phyloP scores from a whole-genome alignment of 2,113 vertebrate genomes.

The Barnardius zonarius region DNA sequence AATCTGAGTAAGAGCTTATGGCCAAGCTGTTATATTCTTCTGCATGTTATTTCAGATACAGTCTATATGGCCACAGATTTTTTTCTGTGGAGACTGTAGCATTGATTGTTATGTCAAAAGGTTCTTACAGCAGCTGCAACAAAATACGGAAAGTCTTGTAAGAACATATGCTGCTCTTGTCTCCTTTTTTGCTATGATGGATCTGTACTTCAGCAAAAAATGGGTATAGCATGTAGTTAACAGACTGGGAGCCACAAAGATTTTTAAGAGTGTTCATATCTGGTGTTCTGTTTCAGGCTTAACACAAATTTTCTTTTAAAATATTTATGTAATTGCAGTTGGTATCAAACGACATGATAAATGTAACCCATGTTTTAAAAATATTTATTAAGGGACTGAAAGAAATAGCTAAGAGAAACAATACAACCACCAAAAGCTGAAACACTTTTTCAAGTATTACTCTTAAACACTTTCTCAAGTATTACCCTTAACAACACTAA shows the following conservation, averaged over 20 bases:
- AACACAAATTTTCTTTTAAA: slow-evolving; percentile 6
- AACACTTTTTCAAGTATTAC: neutral
- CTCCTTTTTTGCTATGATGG: neutral
- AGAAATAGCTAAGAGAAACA: neutral
- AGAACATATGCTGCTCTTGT: neutral
- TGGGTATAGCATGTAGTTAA: neutral
- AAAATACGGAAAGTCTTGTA: slow-evolving; percentile 33
- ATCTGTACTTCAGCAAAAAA: neutral
- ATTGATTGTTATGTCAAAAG: slow-evolving; percentile 9
- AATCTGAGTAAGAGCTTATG: neutral
- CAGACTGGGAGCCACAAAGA: neutral
- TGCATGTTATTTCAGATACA: neutral
- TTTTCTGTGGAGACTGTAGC: neutral
- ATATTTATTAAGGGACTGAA: neutral
- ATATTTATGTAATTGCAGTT: neutral
- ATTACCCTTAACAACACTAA: neutral
- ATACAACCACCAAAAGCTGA: neutral
- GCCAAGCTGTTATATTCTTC: neutral
- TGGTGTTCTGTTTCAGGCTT: slow-evolving; percentile 1
- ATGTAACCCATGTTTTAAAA: neutral
- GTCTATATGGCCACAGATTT: neutral
- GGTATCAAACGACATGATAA: neutral
- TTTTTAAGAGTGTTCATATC: neutral
- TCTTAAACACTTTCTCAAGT: neutral
- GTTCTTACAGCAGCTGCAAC: slow-evolving; percentile 21